Base-by-base conservation (phyloP, 2,888 invertebrate genomes). In the Eumerus sabulonum region DNA sequence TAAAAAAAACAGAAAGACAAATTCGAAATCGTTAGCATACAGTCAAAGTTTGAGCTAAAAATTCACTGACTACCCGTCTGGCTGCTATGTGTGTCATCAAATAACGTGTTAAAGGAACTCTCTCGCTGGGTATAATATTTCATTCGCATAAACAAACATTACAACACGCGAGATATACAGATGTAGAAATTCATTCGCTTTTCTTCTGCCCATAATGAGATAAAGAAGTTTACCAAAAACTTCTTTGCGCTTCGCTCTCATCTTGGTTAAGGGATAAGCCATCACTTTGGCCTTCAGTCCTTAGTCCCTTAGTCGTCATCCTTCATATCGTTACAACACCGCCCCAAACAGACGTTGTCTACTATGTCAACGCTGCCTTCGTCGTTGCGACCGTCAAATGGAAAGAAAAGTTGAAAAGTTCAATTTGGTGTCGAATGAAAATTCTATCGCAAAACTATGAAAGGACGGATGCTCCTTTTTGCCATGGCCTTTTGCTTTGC, bases 181-280 rank as follows among this genome's bases (percentile, higher is more conserved):
- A n/a, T n/a, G n/a, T n/a, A n/a, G n/a, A n/a, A n/a, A n/a, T n/a
- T n/a, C n/a, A n/a, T n/a, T n/a, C n/a, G n/a, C n/a, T n/a, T 27
- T 4, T 27, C 27, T 27, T 53, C 9, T 45, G 17, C 57, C 19
- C 64, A 47, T 73, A 74, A 74, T 74, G 60, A 74, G 67, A 74
- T 74, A 67, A 67, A 67, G 67, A 67, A 74, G 67, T 74, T 68
- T 74, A 36, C 54, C 73, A 74, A 67, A 68, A 27, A 74, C 54
- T 74, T 74, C 48, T 54, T 50, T 54, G 18, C 66, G 66, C 67
- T 74, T 66, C 66, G 56, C 35, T 54, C 60, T 54, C 60, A 36
- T 60, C 59, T 72, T 48, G 40, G 27, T 27, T 27, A 27, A 27
- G 27, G 27, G 27, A 27, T 27, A 27, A 27, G 27, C 27, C 27